Evolutionary conservation across 2,797 vertebrate genomes (phyloP).

Genomic region (Onychomys leucogaster): DNA sequence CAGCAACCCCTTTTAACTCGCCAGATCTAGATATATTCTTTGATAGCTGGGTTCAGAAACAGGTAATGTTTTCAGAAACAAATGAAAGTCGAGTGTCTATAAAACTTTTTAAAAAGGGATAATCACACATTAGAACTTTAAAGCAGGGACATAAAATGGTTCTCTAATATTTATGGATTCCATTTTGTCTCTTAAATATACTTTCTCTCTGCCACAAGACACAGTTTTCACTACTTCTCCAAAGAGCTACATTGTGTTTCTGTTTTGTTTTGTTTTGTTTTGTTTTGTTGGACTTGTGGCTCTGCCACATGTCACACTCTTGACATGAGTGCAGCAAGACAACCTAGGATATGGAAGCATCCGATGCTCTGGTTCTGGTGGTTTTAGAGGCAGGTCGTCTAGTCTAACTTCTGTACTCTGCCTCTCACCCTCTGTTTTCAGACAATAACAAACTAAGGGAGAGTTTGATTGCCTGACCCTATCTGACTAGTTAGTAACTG

Average conservation of each 20-base stretch:
- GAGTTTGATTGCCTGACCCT: neutral
- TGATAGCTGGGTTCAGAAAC: neutral
- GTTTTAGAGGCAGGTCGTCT: neutral
- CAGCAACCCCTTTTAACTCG: neutral
- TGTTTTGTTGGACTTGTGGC: neutral
- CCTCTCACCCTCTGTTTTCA: neutral
- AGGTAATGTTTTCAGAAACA: neutral
- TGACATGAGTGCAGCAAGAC: neutral
- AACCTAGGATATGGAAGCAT: neutral
- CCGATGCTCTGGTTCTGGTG: fast-evolving
- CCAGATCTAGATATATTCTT: neutral
- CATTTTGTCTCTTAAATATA: neutral
- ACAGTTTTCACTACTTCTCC: neutral
- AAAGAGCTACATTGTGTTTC: neutral
- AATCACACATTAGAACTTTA: neutral
- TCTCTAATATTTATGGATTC: neutral
- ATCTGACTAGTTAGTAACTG: neutral
- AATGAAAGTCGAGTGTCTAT: constrained; percentile 5
- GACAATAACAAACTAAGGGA: neutral
- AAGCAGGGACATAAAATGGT: neutral
- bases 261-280: too few species aligned
- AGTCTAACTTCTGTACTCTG: neutral
- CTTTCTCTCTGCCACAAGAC: neutral
- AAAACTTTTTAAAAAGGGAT: neutral
- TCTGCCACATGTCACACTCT: neutral